Conservation (phyloP, 2,113 vertebrate genomes). For the Phrynosoma platyrhinos region DNA sequence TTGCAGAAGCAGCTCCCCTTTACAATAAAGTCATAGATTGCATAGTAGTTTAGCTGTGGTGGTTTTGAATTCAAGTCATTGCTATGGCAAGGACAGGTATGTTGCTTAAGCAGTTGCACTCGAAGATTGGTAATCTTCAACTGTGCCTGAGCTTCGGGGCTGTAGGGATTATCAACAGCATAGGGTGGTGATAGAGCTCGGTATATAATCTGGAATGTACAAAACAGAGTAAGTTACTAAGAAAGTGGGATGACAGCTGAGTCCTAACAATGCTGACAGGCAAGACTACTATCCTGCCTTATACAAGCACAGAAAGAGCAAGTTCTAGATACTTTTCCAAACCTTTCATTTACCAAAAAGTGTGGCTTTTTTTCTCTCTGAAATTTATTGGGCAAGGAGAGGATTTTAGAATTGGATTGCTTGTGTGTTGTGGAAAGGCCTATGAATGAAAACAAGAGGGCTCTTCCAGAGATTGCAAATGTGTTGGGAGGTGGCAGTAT, state of each 20-base stretch:
- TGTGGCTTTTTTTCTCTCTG: constrained; percentile 9
- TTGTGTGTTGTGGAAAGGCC: background rate
- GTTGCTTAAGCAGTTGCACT: constrained; percentile 84
- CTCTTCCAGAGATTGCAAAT: too few species aligned
- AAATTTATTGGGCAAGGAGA: constrained; percentile 6
- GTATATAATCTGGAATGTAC: constrained; percentile 88
- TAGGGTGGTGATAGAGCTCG: constrained; percentile 87
- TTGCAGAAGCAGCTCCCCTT: constrained; percentile 98
- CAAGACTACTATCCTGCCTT: background rate
- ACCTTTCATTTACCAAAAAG: constrained; percentile 25
- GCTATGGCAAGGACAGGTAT: constrained; percentile 87
- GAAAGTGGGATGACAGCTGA: background rate
- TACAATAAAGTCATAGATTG: constrained; percentile 94
- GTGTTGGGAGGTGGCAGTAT: too few species aligned
- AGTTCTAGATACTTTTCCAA: background rate
- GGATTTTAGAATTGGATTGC: constrained; percentile 10
- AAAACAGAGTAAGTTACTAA: background rate
- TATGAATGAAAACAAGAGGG: background rate
- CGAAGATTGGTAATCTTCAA: constrained; percentile 93
- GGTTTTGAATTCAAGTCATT: constrained; percentile 57
- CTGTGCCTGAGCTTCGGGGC: constrained; percentile 84
- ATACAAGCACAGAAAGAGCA: background rate
- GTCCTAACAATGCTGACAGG: background rate
- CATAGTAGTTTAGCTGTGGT: constrained; percentile 81
- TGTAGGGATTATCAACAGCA: constrained; percentile 85